These are phyloP conservation scores for Lepas anatifera DNA, from an alignment of 2,888 invertebrate genomes.

Conservation along the genomic window DNA sequence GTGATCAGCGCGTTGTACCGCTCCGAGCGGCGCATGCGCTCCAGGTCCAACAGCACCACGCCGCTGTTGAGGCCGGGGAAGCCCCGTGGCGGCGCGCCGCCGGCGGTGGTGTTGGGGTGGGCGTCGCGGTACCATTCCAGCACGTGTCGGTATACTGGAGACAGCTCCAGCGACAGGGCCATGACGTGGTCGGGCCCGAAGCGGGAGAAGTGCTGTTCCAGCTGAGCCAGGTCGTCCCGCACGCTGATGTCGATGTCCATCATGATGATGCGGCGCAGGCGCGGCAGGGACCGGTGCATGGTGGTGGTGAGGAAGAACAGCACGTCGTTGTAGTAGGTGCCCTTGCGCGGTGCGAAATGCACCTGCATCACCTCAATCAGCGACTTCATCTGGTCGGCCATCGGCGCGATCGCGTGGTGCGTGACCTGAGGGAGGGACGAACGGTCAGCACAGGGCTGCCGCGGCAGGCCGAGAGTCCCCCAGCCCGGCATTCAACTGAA, in stretches of 20 bases:
- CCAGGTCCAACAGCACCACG: slow-evolving; percentile 55
- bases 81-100: slow-evolving; percentile 39
- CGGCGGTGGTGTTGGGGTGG: slow-evolving; percentile 49
- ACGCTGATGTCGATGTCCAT: slow-evolving; percentile 68
- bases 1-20: slow-evolving; percentile 18
- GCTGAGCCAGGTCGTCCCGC: slow-evolving; percentile 48
- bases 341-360: slow-evolving; percentile 20
- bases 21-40: slow-evolving; percentile 49
- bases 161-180: slow-evolving; percentile 57
- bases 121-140: slow-evolving; percentile 50
- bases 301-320: slow-evolving; percentile 65
- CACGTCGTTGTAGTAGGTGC: slow-evolving; percentile 62
- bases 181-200: slow-evolving; percentile 48
- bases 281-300: slow-evolving; percentile 52
- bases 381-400: slow-evolving; percentile 18
- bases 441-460: neutral
- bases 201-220: slow-evolving; percentile 52
- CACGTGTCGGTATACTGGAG: slow-evolving; percentile 65
- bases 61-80: slow-evolving; percentile 69
- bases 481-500: no score
- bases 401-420: neutral
- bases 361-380: slow-evolving; percentile 20
- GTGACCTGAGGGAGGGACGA: neutral
- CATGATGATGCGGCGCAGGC: slow-evolving; percentile 50
- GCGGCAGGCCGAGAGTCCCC: no score